Percentiles rank a stretch among this genome's conserved stretches.
phyloP scores from a whole-genome alignment of 2,888 invertebrate species.

The Perizoma affinitatum region DNA sequence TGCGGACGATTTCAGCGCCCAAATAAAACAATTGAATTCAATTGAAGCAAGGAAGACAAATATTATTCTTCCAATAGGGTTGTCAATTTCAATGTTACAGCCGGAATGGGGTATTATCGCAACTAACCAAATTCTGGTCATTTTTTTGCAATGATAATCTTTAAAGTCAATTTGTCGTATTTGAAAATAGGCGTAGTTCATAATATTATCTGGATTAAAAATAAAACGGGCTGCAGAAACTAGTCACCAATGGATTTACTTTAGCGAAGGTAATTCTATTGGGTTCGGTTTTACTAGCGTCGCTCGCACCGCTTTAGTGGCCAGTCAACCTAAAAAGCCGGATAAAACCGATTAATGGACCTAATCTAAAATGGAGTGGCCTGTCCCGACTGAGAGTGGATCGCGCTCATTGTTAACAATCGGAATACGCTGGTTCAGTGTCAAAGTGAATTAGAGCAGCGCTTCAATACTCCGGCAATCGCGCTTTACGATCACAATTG shows the following conservation, averaged over 20 bases:
- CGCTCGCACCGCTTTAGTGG: background rate
- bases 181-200: too few relatives aligned
- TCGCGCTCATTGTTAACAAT: slow-evolving; percentile 29
- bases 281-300: background rate
- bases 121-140: too few relatives aligned
- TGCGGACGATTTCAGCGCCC: slow-evolving; percentile 18
- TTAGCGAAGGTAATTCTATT: background rate
- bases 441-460: slow-evolving; percentile 31
- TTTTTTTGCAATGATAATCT: too few relatives aligned
- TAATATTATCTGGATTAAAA: too few relatives aligned
- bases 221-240: too few relatives aligned
- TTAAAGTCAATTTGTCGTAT: too few relatives aligned
- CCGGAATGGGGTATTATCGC: too few relatives aligned
- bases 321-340: slow-evolving; percentile 5
- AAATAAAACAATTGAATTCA: slow-evolving; percentile 35
- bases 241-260: too few relatives aligned
- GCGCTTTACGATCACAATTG: slow-evolving; percentile 1
- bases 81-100: background rate
- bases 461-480: slow-evolving; percentile 14
- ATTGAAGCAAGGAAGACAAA: slow-evolving; percentile 43
- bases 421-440: slow-evolving; percentile 15
- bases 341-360: slow-evolving; percentile 22
- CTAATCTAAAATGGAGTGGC: slow-evolving; percentile 29
- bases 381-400: slow-evolving; percentile 17
- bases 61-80: slow-evolving; percentile 31